phyloP scores from a whole-genome alignment of 1,140 invertebrate species.

The Andricus grossulariae region DNA sequence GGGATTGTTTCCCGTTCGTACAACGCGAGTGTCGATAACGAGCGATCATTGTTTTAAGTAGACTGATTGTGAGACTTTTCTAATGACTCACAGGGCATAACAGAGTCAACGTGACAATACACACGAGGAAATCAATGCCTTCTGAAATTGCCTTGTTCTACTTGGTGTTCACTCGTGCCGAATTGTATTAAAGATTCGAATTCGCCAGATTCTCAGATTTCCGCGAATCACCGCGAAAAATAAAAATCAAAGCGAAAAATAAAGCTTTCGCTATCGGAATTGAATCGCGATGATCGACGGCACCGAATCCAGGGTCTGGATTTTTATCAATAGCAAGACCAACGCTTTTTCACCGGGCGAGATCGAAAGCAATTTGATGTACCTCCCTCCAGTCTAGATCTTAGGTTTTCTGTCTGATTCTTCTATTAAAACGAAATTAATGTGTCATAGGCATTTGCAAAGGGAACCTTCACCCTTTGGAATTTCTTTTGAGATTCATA shows the following conservation, averaged over 20 bases:
- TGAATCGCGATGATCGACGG: conserved; percentile 29
- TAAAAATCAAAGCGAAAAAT: conserved; percentile 26
- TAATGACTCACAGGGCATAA: conserved; percentile 58
- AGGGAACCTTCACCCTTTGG: no score
- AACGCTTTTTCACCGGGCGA: conserved; percentile 17
- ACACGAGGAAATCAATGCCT: conserved; percentile 70
- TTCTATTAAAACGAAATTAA: neutral
- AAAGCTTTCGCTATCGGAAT: conserved; percentile 23
- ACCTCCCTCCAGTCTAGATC: conserved; percentile 18
- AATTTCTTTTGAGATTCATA: no score
- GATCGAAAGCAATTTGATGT: conserved; percentile 26
- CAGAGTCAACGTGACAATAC: conserved; percentile 68
- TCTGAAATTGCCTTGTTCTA: conserved; percentile 71
- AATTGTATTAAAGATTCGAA: conserved; percentile 54
- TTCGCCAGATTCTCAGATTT: conserved; percentile 10
- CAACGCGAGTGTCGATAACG: conserved; percentile 23
- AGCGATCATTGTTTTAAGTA: conserved; percentile 32
- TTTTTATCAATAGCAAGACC: conserved; percentile 24
- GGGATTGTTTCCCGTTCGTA: conserved; percentile 19
- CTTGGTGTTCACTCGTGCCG: conserved; percentile 67
- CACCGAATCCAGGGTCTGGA: conserved; percentile 9
- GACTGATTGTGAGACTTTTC: conserved; percentile 31
- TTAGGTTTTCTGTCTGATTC: conserved; percentile 7
- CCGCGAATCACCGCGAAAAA: conserved; percentile 36
- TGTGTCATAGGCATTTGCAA: no score